Evolutionary conservation across 2,888 invertebrate genomes (phyloP).

Genomic region (Busseola fusca): DNA sequence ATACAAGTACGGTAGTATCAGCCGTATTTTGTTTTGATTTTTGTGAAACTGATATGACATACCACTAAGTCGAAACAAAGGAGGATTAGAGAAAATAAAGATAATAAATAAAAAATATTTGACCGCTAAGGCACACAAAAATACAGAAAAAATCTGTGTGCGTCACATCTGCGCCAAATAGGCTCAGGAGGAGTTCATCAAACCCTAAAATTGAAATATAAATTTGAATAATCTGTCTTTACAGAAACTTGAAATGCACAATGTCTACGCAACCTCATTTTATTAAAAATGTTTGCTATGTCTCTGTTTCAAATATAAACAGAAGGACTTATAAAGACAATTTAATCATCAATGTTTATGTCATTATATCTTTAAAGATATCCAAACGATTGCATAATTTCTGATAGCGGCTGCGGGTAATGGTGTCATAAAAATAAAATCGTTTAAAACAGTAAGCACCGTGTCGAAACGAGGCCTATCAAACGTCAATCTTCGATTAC

Average conservation of each 20-base stretch:
- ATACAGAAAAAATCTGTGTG: not conserved
- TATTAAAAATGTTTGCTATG: not conserved
- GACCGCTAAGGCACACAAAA: not conserved
- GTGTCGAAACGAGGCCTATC: slow-evolving; percentile 38
- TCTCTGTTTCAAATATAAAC: not conserved
- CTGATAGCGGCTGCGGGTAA: slow-evolving; percentile 30
- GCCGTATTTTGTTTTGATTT: slow-evolving; percentile 3
- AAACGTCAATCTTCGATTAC: slow-evolving; percentile 24
- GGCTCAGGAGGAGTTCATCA: not conserved
- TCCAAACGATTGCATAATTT: slow-evolving; percentile 35
- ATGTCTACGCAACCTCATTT: not conserved
- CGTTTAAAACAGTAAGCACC: slow-evolving; percentile 19
- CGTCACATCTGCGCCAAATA: not conserved
- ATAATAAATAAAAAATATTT: not conserved
- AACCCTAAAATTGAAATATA: not conserved
- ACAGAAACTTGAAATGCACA: not conserved
- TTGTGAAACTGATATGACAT: not conserved
- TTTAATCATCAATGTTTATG: slow-evolving; percentile 3
- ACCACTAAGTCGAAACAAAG: not conserved
- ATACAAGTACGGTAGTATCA: slow-evolving; percentile 5
- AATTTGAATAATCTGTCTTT: slow-evolving; percentile 5
- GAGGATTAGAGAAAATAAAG: not conserved
- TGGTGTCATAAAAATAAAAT: slow-evolving; percentile 43
- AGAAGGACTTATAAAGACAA: slow-evolving; percentile 2
- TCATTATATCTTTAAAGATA: slow-evolving; percentile 20